Percentiles rank a stretch among this genome's conserved stretches.
phyloP scores from a whole-genome alignment of 1,140 invertebrate species.

The Temnothorax nylanderi region DNA sequence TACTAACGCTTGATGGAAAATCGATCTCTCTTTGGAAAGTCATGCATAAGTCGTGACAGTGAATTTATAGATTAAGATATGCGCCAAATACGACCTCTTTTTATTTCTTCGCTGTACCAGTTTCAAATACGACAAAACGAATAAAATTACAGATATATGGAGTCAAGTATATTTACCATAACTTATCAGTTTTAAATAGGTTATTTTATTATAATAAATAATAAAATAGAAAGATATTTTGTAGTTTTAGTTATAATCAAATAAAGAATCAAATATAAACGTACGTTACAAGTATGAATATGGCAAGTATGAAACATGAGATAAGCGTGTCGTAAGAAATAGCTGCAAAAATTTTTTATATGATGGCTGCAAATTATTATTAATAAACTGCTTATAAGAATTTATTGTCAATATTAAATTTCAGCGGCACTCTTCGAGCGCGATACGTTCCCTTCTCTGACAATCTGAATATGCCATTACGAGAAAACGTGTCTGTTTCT shows the following conservation, averaged over 20 bases:
- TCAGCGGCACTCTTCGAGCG: not conserved
- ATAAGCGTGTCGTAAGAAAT: not conserved
- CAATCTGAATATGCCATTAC: not conserved
- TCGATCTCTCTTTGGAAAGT: constrained; percentile 23
- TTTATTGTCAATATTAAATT: not conserved
- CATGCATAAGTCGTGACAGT: not conserved
- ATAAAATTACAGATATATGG: not conserved
- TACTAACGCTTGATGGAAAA: constrained; percentile 21
- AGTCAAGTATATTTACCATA: not conserved
- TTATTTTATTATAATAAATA: not conserved
- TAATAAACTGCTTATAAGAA: not conserved
- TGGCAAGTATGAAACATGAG: not conserved
- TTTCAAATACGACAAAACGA: not conserved
- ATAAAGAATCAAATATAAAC: not conserved
- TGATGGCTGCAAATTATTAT: not conserved
- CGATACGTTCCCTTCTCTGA: not conserved
- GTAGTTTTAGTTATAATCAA: not conserved
- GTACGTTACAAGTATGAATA: not conserved
- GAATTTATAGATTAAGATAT: not conserved
- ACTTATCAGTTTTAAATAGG: not conserved
- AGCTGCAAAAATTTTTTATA: not conserved
- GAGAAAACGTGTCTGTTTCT: not conserved
- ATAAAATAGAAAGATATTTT: not conserved
- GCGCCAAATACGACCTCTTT: not conserved
- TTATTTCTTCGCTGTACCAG: not conserved